Conservation (phyloP, 1,140 invertebrate genomes). For the Micrasema longulum region DNA sequence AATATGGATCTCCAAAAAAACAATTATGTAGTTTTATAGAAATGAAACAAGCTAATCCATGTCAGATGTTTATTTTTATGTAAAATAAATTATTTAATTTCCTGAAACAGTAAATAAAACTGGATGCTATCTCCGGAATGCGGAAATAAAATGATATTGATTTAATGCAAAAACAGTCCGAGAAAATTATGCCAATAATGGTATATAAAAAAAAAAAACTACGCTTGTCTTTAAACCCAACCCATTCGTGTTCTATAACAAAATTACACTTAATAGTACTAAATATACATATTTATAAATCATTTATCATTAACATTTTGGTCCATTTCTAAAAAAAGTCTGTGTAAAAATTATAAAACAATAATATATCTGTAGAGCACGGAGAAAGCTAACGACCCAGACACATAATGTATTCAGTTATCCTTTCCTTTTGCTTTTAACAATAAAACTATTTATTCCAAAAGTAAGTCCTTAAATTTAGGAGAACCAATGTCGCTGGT, state of each 20-base stretch:
- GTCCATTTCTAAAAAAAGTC: slow-evolving; percentile 40
- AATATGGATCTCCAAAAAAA: slow-evolving; percentile 8
- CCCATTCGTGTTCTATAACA: slow-evolving; percentile 34
- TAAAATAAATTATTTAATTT: slow-evolving; percentile 40
- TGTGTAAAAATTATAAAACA: slow-evolving; percentile 40
- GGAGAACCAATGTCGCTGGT: not conserved
- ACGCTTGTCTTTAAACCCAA: slow-evolving; percentile 15
- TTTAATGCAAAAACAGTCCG: not conserved
- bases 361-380: slow-evolving; percentile 20
- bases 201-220: slow-evolving; percentile 26
- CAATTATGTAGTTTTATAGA: not conserved
- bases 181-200: slow-evolving; percentile 20
- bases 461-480: slow-evolving; percentile 33
- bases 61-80: slow-evolving; percentile 34
- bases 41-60: slow-evolving; percentile 24
- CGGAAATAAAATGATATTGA: not conserved
- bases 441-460: slow-evolving; percentile 34
- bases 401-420: slow-evolving; percentile 24
- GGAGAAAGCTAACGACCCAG: slow-evolving; percentile 14
- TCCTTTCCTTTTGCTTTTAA: slow-evolving; percentile 28
- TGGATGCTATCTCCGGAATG: slow-evolving; percentile 16
- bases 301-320: slow-evolving; percentile 44
- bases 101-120: slow-evolving; percentile 39
- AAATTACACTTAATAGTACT: slow-evolving; percentile 40
- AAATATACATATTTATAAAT: slow-evolving; percentile 41